Evolutionary conservation across 2,888 invertebrate species (phyloP), one percentile per base, ranked within the genome.

Genomic region (Meganola albula): DNA sequence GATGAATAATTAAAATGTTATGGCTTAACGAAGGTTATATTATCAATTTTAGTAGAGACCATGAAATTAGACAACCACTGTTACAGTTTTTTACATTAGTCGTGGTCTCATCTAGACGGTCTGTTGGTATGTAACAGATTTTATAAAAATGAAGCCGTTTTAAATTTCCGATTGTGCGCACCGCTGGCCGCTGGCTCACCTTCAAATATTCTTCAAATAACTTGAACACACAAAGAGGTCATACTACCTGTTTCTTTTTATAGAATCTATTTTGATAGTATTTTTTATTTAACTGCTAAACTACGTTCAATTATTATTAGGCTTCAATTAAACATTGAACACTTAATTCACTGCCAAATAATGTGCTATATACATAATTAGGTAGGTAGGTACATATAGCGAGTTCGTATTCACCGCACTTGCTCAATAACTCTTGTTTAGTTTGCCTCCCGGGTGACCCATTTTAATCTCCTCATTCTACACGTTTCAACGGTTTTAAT

Each of bases 381-480:
- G n/a, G n/a, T n/a, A n/a, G n/a, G 44, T 54, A 55, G 43, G 47
- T 58, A 54, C 53, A 63, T 58, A 54, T 53, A 45, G 37, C 24
- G 50, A 45, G 48, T 40, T 40, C 44, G 34, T n/a, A n/a, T n/a
- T 40, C 37, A 39, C 44, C 41, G 48, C 46, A 46, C 46, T 53
- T 41, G 53, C 52, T 59, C 53, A 55, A 45, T 54, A 51, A 45
- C 24, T 52, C 51, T 47, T 37, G 50, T 45, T 61, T 62, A 56
- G 60, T 58, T 60, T 56, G 49, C 49, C 58, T 59, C 64, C 60
- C 51, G 54, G 51, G 47, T 67, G 70, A 67, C 69, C 70, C 67
- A 68, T 68, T 68, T 74, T 47, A 55, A 62, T 59, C 50, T 42
- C 39, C 42, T 40, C 45, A 58, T 59, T 58, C 61, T 60, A 52